Conservation (phyloP, 35 echinoderm and acorn worm species). For the Amphiura filiformis region DNA sequence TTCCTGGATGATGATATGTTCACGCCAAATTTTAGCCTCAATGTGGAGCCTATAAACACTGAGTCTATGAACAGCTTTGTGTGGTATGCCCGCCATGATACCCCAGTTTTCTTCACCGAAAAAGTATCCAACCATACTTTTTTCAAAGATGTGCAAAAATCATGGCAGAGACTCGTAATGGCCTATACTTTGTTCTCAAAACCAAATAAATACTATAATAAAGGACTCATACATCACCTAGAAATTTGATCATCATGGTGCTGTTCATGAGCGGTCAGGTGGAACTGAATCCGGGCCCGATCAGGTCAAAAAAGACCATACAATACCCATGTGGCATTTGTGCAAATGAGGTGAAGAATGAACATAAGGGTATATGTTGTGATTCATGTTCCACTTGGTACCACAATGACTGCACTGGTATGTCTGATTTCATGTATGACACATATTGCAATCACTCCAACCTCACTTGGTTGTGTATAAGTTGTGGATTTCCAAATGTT, state of each 20-base stretch:
- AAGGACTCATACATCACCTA: neutral
- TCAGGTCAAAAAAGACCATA: neutral
- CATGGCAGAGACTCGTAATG: neutral
- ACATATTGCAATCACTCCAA: neutral
- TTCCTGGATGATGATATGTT: no score
- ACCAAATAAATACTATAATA: neutral
- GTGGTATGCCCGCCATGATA: neutral
- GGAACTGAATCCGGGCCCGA: neutral
- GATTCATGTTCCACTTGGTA: neutral
- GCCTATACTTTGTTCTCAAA: neutral
- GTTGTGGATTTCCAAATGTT: neutral
- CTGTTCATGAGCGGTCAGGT: constrained; percentile 1
- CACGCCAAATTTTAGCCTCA: no score
- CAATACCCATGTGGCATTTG: neutral
- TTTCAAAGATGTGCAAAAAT: neutral
- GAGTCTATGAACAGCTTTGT: neutral
- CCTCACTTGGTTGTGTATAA: neutral
- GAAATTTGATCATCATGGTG: neutral
- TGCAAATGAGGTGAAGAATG: neutral
- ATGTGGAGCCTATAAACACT: no score
- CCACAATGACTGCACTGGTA: neutral
- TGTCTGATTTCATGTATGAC: neutral
- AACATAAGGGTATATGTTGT: neutral
- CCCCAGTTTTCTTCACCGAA: neutral
- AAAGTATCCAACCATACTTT: neutral